Evolutionary conservation across 2,113 vertebrate species (phyloP).

Genomic region (Blennius ocellaris): DNA sequence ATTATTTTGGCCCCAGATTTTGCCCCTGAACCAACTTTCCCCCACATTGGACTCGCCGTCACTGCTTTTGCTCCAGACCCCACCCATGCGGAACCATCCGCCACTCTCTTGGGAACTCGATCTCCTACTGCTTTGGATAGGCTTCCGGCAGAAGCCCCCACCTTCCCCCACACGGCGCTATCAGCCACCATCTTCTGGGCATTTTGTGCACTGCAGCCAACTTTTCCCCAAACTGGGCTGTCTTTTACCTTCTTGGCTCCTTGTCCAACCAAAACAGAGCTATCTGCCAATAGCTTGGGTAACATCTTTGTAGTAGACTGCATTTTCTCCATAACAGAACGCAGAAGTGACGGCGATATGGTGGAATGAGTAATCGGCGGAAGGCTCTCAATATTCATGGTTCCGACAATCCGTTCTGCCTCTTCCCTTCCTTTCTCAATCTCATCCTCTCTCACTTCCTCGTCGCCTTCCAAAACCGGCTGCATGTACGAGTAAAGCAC

Average conservation of each 20-base stretch:
- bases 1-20: constrained; percentile 62
- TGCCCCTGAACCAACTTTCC: constrained; percentile 65
- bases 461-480: constrained; percentile 61
- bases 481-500: constrained; percentile 63
- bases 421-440: constrained; percentile 68
- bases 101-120: constrained; percentile 63
- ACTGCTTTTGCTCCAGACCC: constrained; percentile 67
- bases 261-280: constrained; percentile 58
- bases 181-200: constrained; percentile 63
- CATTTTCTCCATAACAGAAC: constrained; percentile 65
- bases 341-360: constrained; percentile 64
- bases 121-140: constrained; percentile 63
- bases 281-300: constrained; percentile 59
- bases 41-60: constrained; percentile 65
- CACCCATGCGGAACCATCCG: constrained; percentile 63
- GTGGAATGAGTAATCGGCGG: constrained; percentile 34
- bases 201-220: constrained; percentile 49
- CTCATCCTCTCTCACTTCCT: constrained; percentile 68
- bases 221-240: constrained; percentile 62
- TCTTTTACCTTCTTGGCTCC: constrained; percentile 53
- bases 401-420: constrained; percentile 71
- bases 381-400: constrained; percentile 52
- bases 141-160: constrained; percentile 57
- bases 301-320: constrained; percentile 43
- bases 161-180: constrained; percentile 66